A percentile compares a stretch with the other conserved stretches of the same genome.
These are phyloP conservation scores for Aplysina aerophoba DNA, from an alignment of 37 sponge, comb jelly and placozoan genomes.

Conservation along the genomic window DNA sequence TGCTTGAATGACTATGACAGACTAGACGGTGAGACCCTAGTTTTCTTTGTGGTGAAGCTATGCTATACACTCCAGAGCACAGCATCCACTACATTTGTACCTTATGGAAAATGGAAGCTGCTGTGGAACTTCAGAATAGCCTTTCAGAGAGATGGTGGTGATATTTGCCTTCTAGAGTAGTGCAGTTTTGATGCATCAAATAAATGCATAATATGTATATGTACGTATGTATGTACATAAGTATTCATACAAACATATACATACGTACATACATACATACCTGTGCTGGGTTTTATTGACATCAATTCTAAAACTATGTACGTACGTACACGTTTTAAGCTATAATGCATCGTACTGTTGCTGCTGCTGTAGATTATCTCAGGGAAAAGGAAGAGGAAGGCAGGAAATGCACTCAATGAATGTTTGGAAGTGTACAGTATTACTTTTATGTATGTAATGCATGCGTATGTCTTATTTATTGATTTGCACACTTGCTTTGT, in stretches of 20 bases:
- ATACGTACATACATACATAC: not conserved
- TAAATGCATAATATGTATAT: not conserved
- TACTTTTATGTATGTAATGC: not conserved
- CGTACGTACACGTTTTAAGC: not conserved
- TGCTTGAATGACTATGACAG: conserved; percentile 49
- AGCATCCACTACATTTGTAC: too few species aligned
- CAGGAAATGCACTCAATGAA: too few species aligned
- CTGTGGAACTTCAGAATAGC: too few species aligned
- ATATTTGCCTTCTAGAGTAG: not conserved
- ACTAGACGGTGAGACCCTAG: conserved; percentile 43
- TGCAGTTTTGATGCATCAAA: not conserved
- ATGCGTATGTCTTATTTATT: not conserved
- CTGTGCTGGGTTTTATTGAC: not conserved
- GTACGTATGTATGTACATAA: not conserved
- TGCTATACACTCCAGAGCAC: not conserved
- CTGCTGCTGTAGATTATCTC: not conserved
- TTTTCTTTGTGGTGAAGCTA: not conserved
- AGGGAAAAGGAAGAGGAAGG: not conserved
- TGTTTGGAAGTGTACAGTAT: not conserved
- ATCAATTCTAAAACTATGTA: not conserved
- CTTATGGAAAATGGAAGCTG: too few species aligned
- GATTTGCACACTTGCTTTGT: too few species aligned
- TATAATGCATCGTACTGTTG: not conserved
- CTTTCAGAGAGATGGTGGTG: too few species aligned
- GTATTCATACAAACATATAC: too few species aligned